These are phyloP conservation scores for Holotrichia oblita DNA, from an alignment of 1,140 invertebrate genomes.

Conservation along the genomic window DNA sequence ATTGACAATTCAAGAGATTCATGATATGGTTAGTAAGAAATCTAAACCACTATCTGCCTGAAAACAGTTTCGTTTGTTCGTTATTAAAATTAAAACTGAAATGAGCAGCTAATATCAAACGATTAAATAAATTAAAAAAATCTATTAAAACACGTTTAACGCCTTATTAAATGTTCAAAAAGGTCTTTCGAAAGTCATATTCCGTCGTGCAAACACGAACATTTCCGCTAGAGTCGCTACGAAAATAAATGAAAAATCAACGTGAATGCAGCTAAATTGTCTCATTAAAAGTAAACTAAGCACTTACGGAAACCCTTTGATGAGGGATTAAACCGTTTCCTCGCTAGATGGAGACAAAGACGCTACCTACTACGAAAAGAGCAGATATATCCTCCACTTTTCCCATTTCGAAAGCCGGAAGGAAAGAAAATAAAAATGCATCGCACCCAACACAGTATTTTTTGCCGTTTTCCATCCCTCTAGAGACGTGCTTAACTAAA, in stretches of 20 bases:
- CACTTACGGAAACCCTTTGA: neutral
- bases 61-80: too few relatives aligned
- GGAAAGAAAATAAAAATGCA: neutral
- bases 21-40: too few relatives aligned
- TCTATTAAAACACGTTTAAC: neutral
- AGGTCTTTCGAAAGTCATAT: too few relatives aligned
- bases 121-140: neutral
- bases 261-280: neutral
- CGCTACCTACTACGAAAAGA: neutral
- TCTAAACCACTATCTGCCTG: too few relatives aligned
- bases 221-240: neutral
- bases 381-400: neutral
- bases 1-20: too few relatives aligned
- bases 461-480: neutral
- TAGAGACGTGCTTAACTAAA: neutral
- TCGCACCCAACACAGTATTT: neutral
- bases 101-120: too few relatives aligned
- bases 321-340: conserved; percentile 1
- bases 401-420: neutral
- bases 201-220: neutral
- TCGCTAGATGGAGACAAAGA: neutral
- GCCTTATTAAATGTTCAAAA: neutral
- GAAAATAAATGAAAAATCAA: neutral
- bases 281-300: conserved; percentile 17
- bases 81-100: too few relatives aligned